Conservation (phyloP, 2,113 vertebrate genomes). For the Eurypyga helias region DNA sequence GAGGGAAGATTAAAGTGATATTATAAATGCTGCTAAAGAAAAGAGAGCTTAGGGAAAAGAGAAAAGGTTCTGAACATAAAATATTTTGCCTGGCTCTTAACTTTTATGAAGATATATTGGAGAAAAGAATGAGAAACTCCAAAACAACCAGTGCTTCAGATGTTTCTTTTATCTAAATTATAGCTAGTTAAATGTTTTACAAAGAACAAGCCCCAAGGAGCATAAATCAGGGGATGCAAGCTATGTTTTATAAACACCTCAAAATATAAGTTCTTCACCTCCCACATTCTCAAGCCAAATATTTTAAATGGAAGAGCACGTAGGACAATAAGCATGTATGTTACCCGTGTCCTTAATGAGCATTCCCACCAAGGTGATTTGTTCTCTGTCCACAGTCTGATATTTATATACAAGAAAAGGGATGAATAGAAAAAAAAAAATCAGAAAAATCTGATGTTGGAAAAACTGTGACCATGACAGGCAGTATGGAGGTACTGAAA, state of each 20-base stretch:
- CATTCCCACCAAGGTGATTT: neutral
- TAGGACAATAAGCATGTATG: neutral
- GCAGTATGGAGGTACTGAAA: neutral
- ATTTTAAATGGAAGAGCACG: constrained; percentile 21
- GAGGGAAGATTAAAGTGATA: neutral
- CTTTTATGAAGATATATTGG: neutral
- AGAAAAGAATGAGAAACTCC: neutral
- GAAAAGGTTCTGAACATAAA: neutral
- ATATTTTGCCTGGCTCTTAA: neutral
- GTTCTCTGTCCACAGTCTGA: neutral
- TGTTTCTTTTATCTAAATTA: constrained; percentile 35
- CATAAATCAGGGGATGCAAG: constrained; percentile 38
- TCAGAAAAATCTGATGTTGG: neutral
- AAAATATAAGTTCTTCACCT: neutral
- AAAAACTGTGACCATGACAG: neutral
- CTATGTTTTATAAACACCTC: neutral
- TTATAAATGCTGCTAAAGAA: neutral
- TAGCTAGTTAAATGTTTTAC: neutral
- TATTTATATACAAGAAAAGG: neutral
- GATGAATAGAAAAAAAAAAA: neutral
- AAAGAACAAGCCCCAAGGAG: neutral
- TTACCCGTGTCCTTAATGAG: neutral
- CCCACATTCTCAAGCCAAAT: neutral
- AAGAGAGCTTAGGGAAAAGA: neutral
- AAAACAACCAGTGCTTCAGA: neutral